A percentile compares a stretch with the other conserved stretches of the same genome.
Conservation (phyloP, 2,113 vertebrate genomes). For the Clupea harengus region DNA sequence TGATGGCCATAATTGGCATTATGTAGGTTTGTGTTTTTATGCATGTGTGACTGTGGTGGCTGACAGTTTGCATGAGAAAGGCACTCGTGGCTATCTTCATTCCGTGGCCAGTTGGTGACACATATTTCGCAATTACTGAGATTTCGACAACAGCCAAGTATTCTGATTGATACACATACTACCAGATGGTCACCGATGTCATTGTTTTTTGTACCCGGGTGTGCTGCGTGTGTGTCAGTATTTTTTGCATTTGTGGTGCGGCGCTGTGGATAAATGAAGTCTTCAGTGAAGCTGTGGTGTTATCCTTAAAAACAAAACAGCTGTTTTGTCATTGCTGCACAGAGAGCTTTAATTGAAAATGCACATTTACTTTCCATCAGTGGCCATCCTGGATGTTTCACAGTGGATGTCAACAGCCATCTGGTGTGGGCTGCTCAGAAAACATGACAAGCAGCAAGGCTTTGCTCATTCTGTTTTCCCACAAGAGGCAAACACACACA, state of each 20-base stretch:
- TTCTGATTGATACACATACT: slow-evolving; percentile 43
- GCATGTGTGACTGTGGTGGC: neutral
- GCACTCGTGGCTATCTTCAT: neutral
- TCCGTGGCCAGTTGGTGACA: slow-evolving; percentile 46
- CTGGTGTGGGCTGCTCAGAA: slow-evolving; percentile 2
- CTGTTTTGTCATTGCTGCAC: slow-evolving; percentile 8
- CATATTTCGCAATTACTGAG: slow-evolving; percentile 54
- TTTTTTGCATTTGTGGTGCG: neutral
- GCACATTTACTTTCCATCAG: slow-evolving; percentile 15
- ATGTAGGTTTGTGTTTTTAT: neutral
- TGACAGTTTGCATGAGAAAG: neutral
- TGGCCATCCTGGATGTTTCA: slow-evolving; percentile 11
- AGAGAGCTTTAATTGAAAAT: slow-evolving; percentile 16
- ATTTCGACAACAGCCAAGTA: slow-evolving; percentile 69
- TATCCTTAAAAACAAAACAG: neutral
- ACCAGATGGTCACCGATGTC: slow-evolving; percentile 53
- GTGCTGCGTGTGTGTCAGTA: neutral
- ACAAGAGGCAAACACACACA: slow-evolving; percentile 17
- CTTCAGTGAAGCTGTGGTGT: neutral
- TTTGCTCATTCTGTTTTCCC: neutral
- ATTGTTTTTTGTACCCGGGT: slow-evolving; percentile 27
- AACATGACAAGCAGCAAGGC: slow-evolving; percentile 6
- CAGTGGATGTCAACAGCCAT: slow-evolving; percentile 9
- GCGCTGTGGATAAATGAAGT: neutral
- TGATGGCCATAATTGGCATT: neutral